These are phyloP conservation scores for Corythornis cristatus DNA, from an alignment of 2,113 vertebrate species.

Conservation along the genomic window DNA sequence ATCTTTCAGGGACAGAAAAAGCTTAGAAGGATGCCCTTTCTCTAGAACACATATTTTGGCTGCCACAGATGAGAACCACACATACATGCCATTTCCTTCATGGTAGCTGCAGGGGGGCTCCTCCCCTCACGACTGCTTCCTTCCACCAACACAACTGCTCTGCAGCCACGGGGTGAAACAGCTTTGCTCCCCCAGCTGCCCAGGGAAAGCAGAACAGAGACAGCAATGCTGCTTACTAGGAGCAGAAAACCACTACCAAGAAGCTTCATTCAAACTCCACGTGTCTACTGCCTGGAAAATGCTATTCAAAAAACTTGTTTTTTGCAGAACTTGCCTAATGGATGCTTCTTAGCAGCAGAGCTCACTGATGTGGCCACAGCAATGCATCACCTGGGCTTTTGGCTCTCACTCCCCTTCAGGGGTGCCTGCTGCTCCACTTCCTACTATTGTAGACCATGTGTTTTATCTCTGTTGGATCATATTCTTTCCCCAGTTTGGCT, in stretches of 20 bases:
- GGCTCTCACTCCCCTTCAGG: neutral
- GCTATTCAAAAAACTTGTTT: neutral
- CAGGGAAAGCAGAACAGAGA: neutral
- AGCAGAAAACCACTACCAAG: neutral
- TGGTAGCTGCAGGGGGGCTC: neutral
- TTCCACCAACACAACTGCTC: neutral
- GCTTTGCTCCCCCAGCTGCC: neutral
- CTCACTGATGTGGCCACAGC: neutral
- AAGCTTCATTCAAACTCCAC: neutral
- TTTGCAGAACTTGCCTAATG: neutral
- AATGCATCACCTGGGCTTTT: neutral
- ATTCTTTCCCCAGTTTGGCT: neutral
- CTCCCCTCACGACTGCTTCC: neutral
- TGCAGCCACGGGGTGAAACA: neutral
- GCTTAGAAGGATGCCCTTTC: neutral
- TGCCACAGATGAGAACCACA: neutral
- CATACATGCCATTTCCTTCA: accelerated
- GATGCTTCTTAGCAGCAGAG: neutral
- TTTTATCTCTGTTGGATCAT: neutral
- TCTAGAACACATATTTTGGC: neutral
- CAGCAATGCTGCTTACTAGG: neutral
- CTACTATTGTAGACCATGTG: neutral
- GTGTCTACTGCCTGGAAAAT: neutral
- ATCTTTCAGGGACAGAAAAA: neutral
- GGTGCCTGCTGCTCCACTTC: neutral